Evolutionary conservation across 2,888 invertebrate genomes (phyloP), one percentile per base, ranked within the genome.

Genomic region (Dolichopus griseipennis): DNA sequence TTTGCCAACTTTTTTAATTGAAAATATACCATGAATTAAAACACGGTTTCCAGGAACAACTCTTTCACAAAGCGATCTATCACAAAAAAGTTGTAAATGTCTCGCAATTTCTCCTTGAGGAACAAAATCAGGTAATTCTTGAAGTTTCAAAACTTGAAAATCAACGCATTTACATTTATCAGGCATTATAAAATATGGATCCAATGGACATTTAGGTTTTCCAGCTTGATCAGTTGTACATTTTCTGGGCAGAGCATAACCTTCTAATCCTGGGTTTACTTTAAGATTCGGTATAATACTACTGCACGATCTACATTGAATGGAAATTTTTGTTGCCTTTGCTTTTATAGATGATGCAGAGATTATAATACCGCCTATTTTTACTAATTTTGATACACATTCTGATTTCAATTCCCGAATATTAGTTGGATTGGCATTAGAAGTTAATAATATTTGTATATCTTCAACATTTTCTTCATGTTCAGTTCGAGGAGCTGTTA

Each of bases 141-240:
- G 98, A 15, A 98, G 82, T 81, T 97, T 99, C n/a, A 99, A 81
- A 0, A 93, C 90, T 88, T 99, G 99, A 78, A 95, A 99, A 83
- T 99, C 98, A 33, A 98, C 93, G 81, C 98, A 99, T 73, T 89
- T 87, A 81, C 98, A 98, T 82, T 96, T 97, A 79, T 99, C 98
- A 20, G 98, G 97, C 81, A 98, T 89, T 71, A 99, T 97, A 80
- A 95, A 97, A 80, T 93, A 99, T 1, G 99, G 99, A 83, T 99
- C 99, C 68, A 97, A 79, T 0, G 98, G 97, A 77, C 99, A 99
- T 76, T 93, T 93, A 0, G 93, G 92, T 67, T 92, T 84, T 34
- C 96, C 96, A 70, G 93, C 91, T 84, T 95, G 95, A 78, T 97
- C 97, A 89, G 93, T 92, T 75, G 88, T 90, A 80, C 99, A 99